phyloP scores from a whole-genome alignment of 2,797 vertebrate genomes.

The Periparus ater region DNA sequence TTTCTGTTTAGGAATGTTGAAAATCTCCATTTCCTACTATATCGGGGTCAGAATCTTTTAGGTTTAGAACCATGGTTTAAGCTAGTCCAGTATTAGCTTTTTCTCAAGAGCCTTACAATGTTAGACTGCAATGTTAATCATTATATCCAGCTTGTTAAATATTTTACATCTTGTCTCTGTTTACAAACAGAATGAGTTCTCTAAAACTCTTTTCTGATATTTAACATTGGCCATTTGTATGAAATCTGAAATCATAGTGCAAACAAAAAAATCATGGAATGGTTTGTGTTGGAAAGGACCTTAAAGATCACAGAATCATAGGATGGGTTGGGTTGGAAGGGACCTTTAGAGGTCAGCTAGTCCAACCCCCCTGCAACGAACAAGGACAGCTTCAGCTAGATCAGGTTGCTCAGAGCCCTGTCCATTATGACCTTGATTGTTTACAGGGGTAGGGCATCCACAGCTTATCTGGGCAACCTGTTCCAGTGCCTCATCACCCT shows the following conservation, averaged over 20 bases:
- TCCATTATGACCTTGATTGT: neutral
- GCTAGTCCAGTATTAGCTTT: neutral
- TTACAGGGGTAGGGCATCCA: neutral
- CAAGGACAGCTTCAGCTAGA: neutral
- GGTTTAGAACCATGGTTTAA: neutral
- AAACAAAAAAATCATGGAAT: neutral
- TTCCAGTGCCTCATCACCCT: neutral
- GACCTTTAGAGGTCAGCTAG: neutral
- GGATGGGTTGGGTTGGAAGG: neutral
- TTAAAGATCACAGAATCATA: neutral
- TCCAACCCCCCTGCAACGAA: neutral
- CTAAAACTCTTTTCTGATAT: slow-evolving; percentile 54
- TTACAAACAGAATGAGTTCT: slow-evolving; percentile 74
- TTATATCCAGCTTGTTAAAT: slow-evolving; percentile 67
- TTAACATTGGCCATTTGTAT: neutral
- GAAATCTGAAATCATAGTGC: slow-evolving; percentile 19
- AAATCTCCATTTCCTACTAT: neutral
- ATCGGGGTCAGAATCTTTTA: neutral
- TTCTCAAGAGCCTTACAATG: neutral
- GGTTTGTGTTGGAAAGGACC: neutral
- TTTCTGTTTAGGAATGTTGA: neutral
- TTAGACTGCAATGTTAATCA: slow-evolving; percentile 35
- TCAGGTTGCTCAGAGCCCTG: neutral
- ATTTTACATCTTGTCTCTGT: slow-evolving; percentile 62
- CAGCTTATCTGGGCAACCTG: neutral